Percentiles rank a stretch among this genome's conserved stretches.
Evolutionary conservation across 2,113 vertebrate genomes (phyloP).

Genomic region (Tricholaema leucomelas): DNA sequence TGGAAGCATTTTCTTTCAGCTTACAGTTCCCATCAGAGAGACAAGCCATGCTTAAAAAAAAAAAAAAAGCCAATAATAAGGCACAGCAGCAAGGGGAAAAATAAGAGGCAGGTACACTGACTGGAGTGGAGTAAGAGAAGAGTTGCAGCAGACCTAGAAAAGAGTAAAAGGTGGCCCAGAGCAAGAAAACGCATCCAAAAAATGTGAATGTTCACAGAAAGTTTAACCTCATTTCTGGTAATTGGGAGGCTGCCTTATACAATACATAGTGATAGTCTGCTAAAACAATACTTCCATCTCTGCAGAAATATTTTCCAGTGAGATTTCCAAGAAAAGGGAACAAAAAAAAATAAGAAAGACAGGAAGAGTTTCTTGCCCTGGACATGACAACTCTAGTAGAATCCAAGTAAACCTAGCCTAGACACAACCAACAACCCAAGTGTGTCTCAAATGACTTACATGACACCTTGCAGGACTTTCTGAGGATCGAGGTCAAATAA

Average conservation of each 20-base stretch:
- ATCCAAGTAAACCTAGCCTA: not conserved
- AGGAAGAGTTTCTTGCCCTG: not conserved
- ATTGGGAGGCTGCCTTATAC: not conserved
- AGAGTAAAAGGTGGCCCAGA: not conserved
- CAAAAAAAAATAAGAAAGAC: not conserved
- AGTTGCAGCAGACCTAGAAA: not conserved
- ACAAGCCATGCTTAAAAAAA: not conserved
- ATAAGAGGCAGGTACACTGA: not conserved
- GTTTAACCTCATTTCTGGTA: slow-evolving; percentile 5
- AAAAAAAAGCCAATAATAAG: not conserved
- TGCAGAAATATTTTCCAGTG: not conserved
- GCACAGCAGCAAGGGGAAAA: not conserved
- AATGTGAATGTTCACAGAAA: not conserved
- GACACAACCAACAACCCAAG: slow-evolving; percentile 38
- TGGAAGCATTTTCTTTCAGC: not conserved
- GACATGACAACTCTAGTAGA: not conserved
- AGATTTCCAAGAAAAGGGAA: not conserved
- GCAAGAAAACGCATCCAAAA: not conserved
- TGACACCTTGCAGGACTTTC: slow-evolving; percentile 98
- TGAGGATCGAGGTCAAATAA: slow-evolving; percentile 98
- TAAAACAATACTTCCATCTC: not conserved
- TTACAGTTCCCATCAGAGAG: not conserved
- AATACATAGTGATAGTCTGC: not conserved
- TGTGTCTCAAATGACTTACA: slow-evolving; percentile 85
- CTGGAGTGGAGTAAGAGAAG: not conserved